Evolutionary conservation across 2,888 invertebrate genomes (phyloP).

Genomic region (Drosophila kuntzei): DNA sequence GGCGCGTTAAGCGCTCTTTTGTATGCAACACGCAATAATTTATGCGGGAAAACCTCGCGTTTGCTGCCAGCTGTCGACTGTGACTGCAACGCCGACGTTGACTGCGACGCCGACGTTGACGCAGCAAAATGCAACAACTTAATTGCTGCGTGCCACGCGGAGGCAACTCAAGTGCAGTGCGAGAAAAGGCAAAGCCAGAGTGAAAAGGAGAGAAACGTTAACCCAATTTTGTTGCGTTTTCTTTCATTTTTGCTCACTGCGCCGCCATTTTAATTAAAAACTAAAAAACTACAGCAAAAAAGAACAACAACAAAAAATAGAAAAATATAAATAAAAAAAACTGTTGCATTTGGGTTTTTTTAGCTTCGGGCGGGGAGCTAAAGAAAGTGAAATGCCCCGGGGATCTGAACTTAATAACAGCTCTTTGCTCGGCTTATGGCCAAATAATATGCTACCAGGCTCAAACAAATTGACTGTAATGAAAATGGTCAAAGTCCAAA

Average conservation of each 20-base stretch:
- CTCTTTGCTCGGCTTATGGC: slow-evolving; percentile 60
- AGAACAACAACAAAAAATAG: slow-evolving; percentile 4
- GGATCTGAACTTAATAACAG: slow-evolving; percentile 57
- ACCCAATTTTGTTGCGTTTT: slow-evolving; percentile 63
- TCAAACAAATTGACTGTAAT: slow-evolving; percentile 65
- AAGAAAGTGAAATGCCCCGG: slow-evolving; percentile 44
- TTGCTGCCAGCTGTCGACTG: slow-evolving; percentile 25
- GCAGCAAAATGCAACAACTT: slow-evolving; percentile 71
- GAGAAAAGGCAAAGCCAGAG: slow-evolving; percentile 4
- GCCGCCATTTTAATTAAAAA: slow-evolving; percentile 69
- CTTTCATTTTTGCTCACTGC: slow-evolving; percentile 30
- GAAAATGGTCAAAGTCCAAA: slow-evolving; percentile 43
- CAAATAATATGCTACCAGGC: slow-evolving; percentile 62
- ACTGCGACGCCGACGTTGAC: slow-evolving; percentile 5
- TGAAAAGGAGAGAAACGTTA: slow-evolving; percentile 40
- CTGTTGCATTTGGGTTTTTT: slow-evolving; percentile 54
- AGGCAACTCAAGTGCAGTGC: slow-evolving; percentile 51
- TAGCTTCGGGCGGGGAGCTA: slow-evolving; percentile 9
- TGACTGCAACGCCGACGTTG: slow-evolving; percentile 1
- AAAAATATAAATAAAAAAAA: slow-evolving; percentile 43
- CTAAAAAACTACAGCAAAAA: slow-evolving; percentile 37
- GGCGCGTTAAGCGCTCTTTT: slow-evolving; percentile 71
- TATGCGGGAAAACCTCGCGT: slow-evolving; percentile 62
- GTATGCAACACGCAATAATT: slow-evolving; percentile 76
- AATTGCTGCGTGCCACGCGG: slow-evolving; percentile 65